phyloP scores from a whole-genome alignment of 2,888 invertebrate species.

The Iselma pallidipennis region DNA sequence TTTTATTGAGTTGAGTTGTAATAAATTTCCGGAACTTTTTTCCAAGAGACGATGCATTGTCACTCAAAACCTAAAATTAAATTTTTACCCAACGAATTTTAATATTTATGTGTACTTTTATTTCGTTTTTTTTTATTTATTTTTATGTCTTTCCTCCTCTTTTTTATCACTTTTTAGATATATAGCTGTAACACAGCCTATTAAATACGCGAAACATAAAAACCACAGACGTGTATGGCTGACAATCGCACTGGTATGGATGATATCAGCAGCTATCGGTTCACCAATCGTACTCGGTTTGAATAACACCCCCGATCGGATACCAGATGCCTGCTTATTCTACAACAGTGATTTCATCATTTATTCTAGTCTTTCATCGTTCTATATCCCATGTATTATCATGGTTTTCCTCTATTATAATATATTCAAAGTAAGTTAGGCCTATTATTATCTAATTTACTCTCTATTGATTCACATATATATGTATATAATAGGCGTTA shows the following conservation, averaged over 20 bases:
- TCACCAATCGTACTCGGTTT: slow-evolving; percentile 95
- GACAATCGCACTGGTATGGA: slow-evolving; percentile 95
- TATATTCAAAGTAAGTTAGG: slow-evolving; percentile 86
- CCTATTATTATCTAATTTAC: not conserved
- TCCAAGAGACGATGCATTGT: not conserved
- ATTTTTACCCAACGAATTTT: too few species aligned
- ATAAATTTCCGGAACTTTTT: not conserved
- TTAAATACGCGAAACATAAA: slow-evolving; percentile 98
- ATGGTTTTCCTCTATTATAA: slow-evolving; percentile 98
- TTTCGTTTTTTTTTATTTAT: not conserved
- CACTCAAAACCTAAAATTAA: too few species aligned
- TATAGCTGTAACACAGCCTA: slow-evolving; percentile 98
- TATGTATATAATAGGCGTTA: slow-evolving; percentile 67
- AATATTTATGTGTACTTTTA: not conserved
- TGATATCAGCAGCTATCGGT: slow-evolving; percentile 92
- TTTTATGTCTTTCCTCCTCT: slow-evolving; percentile 23
- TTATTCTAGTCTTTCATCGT: slow-evolving; percentile 96
- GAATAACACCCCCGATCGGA: slow-evolving; percentile 88
- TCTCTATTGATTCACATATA: not conserved
- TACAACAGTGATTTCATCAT: slow-evolving; percentile 98
- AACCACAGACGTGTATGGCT: slow-evolving; percentile 93
- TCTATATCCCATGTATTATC: slow-evolving; percentile 97
- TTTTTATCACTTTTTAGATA: slow-evolving; percentile 90
- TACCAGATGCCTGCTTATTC: slow-evolving; percentile 88
- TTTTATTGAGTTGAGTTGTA: not conserved